Percentiles rank a stretch among this genome's conserved stretches.
Evolutionary conservation across 2,797 vertebrate genomes (phyloP).

Genomic region (Tapirus indicus): DNA sequence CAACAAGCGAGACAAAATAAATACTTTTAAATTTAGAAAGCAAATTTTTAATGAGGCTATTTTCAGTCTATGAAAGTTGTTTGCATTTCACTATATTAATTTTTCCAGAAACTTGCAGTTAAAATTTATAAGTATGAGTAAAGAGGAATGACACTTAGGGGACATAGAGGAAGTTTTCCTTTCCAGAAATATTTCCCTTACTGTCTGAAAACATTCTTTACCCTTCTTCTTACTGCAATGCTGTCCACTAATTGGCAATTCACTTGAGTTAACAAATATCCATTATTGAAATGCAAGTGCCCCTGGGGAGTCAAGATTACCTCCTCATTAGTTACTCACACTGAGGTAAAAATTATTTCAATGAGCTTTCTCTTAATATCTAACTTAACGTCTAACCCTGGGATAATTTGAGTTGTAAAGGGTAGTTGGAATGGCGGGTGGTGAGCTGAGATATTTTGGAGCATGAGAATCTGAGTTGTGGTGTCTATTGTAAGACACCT

Average conservation of each 20-base stretch:
- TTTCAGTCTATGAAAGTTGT: neutral
- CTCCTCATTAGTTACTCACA: neutral
- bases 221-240: neutral
- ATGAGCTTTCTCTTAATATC: neutral
- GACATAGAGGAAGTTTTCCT: neutral
- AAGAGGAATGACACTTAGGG: neutral
- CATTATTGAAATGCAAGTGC: neutral
- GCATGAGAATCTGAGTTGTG: neutral
- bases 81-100: neutral
- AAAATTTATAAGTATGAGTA: neutral
- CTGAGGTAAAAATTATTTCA: slow-evolving; percentile 3
- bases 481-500: neutral
- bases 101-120: neutral
- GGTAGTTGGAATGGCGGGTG: neutral
- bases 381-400: neutral
- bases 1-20: neutral
- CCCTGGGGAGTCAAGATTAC: neutral
- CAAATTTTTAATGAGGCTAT: neutral
- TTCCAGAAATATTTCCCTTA: neutral
- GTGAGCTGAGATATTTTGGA: neutral
- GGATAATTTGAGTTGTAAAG: neutral
- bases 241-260: neutral
- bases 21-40: neutral
- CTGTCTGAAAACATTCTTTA: neutral
- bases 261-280: neutral